A percentile compares a stretch with the other conserved stretches of the same genome.
Evolutionary conservation across 2,797 vertebrate species (phyloP).

Genomic region (Uromys caudimaculatus): DNA sequence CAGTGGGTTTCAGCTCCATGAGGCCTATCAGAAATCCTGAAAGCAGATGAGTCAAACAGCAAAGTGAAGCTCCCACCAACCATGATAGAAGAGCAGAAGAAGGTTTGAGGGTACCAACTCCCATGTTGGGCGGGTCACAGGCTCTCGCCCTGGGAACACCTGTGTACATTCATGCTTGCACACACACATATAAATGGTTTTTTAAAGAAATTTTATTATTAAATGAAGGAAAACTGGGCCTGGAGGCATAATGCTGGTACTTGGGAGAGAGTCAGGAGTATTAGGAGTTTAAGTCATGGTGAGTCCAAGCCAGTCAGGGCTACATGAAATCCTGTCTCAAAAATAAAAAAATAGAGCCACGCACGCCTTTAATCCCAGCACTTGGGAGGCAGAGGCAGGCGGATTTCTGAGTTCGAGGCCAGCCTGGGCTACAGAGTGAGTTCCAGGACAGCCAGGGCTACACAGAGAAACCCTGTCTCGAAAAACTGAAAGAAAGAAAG

Average conservation of each 20-base stretch:
- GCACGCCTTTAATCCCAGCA: too few relatives aligned
- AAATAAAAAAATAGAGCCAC: too few relatives aligned
- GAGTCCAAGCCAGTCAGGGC: not conserved
- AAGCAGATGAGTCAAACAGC: too few relatives aligned
- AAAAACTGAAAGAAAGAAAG: too few relatives aligned
- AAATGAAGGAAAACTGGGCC: not conserved
- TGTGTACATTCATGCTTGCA: not conserved
- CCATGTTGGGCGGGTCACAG: not conserved
- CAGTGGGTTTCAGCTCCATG: too few relatives aligned
- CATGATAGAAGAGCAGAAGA: too few relatives aligned
- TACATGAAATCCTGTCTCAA: not conserved
- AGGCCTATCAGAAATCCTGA: too few relatives aligned
- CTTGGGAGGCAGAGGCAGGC: too few relatives aligned
- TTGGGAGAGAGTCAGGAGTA: not conserved
- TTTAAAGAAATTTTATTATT: not conserved
- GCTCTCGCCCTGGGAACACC: not conserved
- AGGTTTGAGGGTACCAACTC: not conserved
- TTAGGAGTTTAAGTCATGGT: not conserved
- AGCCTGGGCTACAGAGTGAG: too few relatives aligned
- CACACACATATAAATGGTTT: not conserved
- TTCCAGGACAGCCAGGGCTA: not conserved
- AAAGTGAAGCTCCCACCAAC: too few relatives aligned
- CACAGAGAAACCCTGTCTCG: not conserved
- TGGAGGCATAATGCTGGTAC: not conserved
- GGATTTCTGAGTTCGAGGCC: too few relatives aligned